Evolutionary conservation across 2,888 invertebrate genomes (phyloP), one percentile per base, ranked within the genome.

Genomic region (Cataglyphis albicans): DNA sequence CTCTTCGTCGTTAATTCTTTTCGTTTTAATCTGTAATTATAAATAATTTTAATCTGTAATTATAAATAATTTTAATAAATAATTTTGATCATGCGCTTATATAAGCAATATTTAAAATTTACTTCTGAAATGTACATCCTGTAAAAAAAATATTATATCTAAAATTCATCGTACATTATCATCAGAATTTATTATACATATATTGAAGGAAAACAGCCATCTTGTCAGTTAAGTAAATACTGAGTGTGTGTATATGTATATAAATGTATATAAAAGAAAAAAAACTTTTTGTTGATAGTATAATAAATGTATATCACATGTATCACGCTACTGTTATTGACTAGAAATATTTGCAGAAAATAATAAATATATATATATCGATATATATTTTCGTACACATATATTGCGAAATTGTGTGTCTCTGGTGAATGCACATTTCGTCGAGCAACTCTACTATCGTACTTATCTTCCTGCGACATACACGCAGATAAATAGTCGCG

Each of bases 401-500:
- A 21, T 57, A 21, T 57, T 57, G 21, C 21, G 0, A 65, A 25
- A 9, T 10, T 41, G 18, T 29, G 25, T 67, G 29, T 67, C 18
- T 5, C 32, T 29, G n/a, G 4, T 15, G 32, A 55, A 25, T 52
- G 52, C 0, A 52, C 7, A 52, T n/a, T 52, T 52, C 7, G 52
- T 52, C 57, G 57, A 55, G 21, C 63, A 57, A 18, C 44, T 44
- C 35, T 35, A 63, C 44, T 75, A 55, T 76, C 65, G 38, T 5
- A n/a, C 44, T 78, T 78, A 78, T 70, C 70, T 78, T 32, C 6
- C 21, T 32, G 38, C 21, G 41, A 68, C 55, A 57, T 68, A 6
- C 9, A 29, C 18, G 10, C 21, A 4, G 25, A 21, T 48, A 67
- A 48, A 67, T 67, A 67, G 32, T 6, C 18, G 21, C 32, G 57